phyloP scores from a whole-genome alignment of 2,113 vertebrate genomes.

The Clarias macrocephalus region DNA sequence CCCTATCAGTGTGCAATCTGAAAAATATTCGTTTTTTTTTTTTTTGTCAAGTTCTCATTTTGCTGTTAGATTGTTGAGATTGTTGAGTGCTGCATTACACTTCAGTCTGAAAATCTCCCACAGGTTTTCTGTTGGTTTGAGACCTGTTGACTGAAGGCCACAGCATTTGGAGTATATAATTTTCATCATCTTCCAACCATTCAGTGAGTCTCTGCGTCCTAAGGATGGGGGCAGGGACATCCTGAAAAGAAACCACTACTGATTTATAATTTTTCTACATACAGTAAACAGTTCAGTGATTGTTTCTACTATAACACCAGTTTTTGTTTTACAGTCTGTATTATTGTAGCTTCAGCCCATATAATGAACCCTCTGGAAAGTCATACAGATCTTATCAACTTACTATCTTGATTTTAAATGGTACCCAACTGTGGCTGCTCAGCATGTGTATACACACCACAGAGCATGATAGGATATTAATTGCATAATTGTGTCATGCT shows the following conservation, averaged over 20 bases:
- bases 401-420: neutral
- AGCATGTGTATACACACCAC: slow-evolving; percentile 3
- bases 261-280: neutral
- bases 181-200: neutral
- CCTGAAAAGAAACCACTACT: neutral
- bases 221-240: neutral
- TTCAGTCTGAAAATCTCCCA: neutral
- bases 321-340: neutral
- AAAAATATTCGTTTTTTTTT: no score
- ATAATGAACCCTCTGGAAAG: neutral
- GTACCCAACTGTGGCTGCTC: neutral
- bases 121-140: neutral
- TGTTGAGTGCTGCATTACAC: neutral
- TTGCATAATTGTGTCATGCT: neutral
- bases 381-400: neutral
- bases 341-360: neutral
- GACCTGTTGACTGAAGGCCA: neutral
- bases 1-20: no score
- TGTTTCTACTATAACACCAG: neutral
- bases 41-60: no score
- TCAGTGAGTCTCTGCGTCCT: neutral
- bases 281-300: neutral
- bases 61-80: no score
- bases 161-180: neutral
- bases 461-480: neutral